Evolutionary conservation across 2,888 invertebrate species (phyloP).

Genomic region (Ethmia dodecea): DNA sequence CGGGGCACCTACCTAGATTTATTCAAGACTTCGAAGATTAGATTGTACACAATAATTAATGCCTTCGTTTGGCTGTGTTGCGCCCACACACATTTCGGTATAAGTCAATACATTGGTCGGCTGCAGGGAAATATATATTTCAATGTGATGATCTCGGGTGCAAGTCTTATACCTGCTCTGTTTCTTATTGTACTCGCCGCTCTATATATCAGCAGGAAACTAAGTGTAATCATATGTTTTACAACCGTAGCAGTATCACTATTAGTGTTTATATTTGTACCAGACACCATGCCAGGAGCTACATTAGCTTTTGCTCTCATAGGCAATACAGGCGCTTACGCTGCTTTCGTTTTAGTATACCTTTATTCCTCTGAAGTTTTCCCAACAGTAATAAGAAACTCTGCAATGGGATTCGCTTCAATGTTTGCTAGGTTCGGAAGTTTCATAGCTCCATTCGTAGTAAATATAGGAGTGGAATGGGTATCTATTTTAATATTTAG

Average conservation of each 20-base stretch:
- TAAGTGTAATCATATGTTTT: conserved; percentile 46
- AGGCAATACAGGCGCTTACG: conserved; percentile 85
- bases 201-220: conserved; percentile 46
- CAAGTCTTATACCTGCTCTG: conserved; percentile 43
- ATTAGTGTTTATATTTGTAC: conserved; percentile 51
- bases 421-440: conserved; percentile 83
- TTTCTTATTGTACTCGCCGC: conserved; percentile 45
- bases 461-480: conserved; percentile 68
- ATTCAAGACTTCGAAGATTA: conserved; percentile 81
- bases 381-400: conserved; percentile 87
- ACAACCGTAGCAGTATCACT: conserved; percentile 44
- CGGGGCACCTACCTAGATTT: conserved; percentile 76
- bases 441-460: conserved; percentile 82
- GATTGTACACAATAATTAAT: conserved; percentile 81
- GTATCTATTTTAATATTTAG: conserved; percentile 56
- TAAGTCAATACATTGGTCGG: conserved; percentile 87
- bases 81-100: conserved; percentile 89
- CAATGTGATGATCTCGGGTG: conserved; percentile 86
- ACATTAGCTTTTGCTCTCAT: conserved; percentile 84
- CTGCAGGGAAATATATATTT: conserved; percentile 87
- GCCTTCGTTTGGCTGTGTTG: conserved; percentile 87
- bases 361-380: conserved; percentile 88
- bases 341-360: conserved; percentile 81
- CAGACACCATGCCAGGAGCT: conserved; percentile 36
- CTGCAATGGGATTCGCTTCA: conserved; percentile 85